Evolutionary conservation across 2,888 invertebrate genomes (phyloP).

Genomic region (Brenthis hecate): DNA sequence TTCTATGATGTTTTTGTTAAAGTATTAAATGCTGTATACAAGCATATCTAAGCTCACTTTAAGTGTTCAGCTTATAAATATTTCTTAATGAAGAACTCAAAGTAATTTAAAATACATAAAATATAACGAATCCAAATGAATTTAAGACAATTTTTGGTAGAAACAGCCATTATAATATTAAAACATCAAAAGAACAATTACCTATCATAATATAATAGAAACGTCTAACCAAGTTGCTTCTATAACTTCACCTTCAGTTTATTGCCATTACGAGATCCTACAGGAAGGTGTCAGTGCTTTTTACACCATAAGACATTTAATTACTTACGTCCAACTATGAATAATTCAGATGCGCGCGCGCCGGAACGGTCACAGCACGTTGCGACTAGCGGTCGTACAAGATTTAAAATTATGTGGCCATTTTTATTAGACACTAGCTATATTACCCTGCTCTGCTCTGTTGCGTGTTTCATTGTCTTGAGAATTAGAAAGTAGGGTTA

Average conservation of each 20-base stretch:
- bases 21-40: background rate
- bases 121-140: too few species aligned
- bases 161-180: background rate
- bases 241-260: constrained; percentile 7
- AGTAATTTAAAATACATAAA: too few species aligned
- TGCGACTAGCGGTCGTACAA: constrained; percentile 67
- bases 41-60: too few species aligned
- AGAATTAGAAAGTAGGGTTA: constrained; percentile 39
- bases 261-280: constrained; percentile 52
- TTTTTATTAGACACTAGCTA: constrained; percentile 44
- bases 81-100: too few species aligned
- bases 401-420: constrained; percentile 47
- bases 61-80: too few species aligned
- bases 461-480: constrained; percentile 40
- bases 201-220: background rate
- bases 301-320: constrained; percentile 73
- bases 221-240: background rate
- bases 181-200: too few species aligned
- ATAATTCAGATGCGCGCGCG: constrained; percentile 69
- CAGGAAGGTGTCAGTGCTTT: constrained; percentile 72
- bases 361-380: constrained; percentile 77
- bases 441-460: constrained; percentile 44
- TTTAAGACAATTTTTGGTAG: too few species aligned
- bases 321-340: constrained; percentile 70
- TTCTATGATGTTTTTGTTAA: constrained; percentile 28